Evolutionary conservation across 2,797 vertebrate genomes (phyloP).

Genomic region (Hoplostethus atlanticus): DNA sequence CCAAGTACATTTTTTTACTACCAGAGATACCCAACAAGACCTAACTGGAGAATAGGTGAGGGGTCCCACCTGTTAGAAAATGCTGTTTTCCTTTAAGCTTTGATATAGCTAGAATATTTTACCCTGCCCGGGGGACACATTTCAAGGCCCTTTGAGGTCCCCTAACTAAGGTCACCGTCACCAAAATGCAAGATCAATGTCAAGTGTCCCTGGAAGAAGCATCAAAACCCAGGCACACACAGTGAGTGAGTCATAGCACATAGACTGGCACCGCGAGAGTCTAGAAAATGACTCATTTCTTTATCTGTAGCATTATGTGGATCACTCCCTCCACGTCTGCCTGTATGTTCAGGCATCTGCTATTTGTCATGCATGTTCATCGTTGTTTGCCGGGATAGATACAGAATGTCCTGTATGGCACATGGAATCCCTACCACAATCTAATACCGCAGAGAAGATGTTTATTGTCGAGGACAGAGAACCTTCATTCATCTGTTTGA

Average conservation of each 20-base stretch:
- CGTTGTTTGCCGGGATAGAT: slow-evolving; percentile 15
- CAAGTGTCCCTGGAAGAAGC: slow-evolving; percentile 44
- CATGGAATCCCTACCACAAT: slow-evolving; percentile 12
- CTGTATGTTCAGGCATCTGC: slow-evolving; percentile 11
- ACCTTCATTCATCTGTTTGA: slow-evolving; percentile 72
- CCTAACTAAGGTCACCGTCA: slow-evolving; percentile 33
- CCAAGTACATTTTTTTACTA: not conserved
- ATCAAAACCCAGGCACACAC: slow-evolving; percentile 18
- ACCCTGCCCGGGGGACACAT: no score
- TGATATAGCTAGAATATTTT: not conserved
- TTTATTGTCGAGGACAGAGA: slow-evolving; percentile 50
- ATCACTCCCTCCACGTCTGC: slow-evolving; percentile 5
- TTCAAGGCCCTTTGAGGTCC: not conserved
- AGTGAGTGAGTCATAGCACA: slow-evolving; percentile 36
- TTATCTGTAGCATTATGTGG: slow-evolving; percentile 10
- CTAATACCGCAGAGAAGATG: slow-evolving; percentile 40
- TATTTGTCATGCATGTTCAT: slow-evolving; percentile 16
- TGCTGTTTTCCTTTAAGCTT: not conserved
- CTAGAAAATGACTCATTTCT: slow-evolving; percentile 26
- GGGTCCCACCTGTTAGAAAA: no score
- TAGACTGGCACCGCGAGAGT: slow-evolving; percentile 7
- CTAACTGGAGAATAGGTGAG: no score
- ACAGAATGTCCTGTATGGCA: slow-evolving; percentile 3
- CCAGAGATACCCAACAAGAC: slow-evolving; percentile 1
- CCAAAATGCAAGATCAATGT: slow-evolving; percentile 46